Percentiles rank a stretch among this genome's conserved stretches.
Conservation (phyloP, 2,113 vertebrate species). For the Eurystomus gularis region DNA sequence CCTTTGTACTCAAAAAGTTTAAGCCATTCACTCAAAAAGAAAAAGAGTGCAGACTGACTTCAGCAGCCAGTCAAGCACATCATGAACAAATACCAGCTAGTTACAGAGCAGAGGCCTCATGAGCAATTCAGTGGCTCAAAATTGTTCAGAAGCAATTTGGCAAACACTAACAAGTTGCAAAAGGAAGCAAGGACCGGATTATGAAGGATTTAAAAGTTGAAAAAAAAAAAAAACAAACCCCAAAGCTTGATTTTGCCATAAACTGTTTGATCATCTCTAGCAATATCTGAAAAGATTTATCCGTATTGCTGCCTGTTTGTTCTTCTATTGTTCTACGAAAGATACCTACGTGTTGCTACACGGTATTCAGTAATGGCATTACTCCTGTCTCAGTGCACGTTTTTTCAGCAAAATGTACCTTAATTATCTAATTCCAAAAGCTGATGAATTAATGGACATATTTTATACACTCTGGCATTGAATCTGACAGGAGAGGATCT, state of each 20-base stretch:
- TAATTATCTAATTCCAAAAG: conserved; percentile 50
- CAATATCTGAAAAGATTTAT: conserved; percentile 11
- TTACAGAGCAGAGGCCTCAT: conserved; percentile 18
- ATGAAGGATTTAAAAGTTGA: conserved; percentile 4
- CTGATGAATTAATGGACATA: conserved; percentile 22
- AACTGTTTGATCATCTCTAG: conserved; percentile 16
- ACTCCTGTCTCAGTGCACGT: neutral
- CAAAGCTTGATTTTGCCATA: neutral
- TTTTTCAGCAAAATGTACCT: conserved; percentile 43
- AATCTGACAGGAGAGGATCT: conserved; percentile 38
- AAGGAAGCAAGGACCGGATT: neutral
- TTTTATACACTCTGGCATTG: conserved; percentile 33
- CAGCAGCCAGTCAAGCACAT: conserved; percentile 32
- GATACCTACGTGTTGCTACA: neutral
- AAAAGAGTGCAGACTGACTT: neutral
- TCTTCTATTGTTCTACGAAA: conserved; percentile 22
- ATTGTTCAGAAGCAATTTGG: conserved; percentile 30
- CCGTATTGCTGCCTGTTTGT: conserved; percentile 22
- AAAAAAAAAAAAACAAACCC: neutral
- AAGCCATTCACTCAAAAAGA: neutral
- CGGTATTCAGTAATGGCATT: neutral
- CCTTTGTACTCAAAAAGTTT: conserved; percentile 2
- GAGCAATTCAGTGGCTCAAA: neutral
- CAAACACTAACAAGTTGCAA: conserved; percentile 9
- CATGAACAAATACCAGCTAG: conserved; percentile 37